Evolutionary conservation across 2,113 vertebrate species (phyloP).

Genomic region (Smithornis capensis): DNA sequence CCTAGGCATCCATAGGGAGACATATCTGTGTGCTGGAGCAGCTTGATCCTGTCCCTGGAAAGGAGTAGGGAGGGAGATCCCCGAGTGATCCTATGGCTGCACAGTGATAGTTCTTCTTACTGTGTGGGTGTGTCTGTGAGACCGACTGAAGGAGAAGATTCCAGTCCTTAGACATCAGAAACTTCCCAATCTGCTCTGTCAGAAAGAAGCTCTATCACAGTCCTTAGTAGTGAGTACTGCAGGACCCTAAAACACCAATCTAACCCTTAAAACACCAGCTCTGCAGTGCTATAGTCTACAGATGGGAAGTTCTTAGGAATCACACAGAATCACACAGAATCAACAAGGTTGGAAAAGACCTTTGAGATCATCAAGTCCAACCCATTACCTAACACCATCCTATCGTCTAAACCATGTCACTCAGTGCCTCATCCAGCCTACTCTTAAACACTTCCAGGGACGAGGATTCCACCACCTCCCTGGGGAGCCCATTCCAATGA

Average conservation of each 20-base stretch:
- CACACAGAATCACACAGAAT: too few relatives aligned
- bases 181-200: background rate
- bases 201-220: background rate
- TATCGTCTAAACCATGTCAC: too few relatives aligned
- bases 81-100: background rate
- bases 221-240: too few relatives aligned
- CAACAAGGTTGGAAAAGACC: too few relatives aligned
- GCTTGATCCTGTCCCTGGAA: background rate
- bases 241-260: too few relatives aligned
- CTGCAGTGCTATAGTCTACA: background rate
- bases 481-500: too few relatives aligned
- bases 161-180: background rate
- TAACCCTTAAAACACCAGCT: background rate
- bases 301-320: background rate
- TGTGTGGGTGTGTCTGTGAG: background rate
- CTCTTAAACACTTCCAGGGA: too few relatives aligned
- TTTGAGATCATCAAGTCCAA: too few relatives aligned
- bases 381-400: too few relatives aligned
- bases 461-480: too few relatives aligned
- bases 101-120: background rate
- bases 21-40: background rate
- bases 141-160: background rate
- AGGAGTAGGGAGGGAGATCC: background rate
- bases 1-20: background rate
- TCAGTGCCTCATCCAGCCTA: too few relatives aligned